Percentiles rank a stretch among this genome's conserved stretches.
phyloP scores from a whole-genome alignment of 2,113 vertebrate species.

The Halcyon senegalensis region DNA sequence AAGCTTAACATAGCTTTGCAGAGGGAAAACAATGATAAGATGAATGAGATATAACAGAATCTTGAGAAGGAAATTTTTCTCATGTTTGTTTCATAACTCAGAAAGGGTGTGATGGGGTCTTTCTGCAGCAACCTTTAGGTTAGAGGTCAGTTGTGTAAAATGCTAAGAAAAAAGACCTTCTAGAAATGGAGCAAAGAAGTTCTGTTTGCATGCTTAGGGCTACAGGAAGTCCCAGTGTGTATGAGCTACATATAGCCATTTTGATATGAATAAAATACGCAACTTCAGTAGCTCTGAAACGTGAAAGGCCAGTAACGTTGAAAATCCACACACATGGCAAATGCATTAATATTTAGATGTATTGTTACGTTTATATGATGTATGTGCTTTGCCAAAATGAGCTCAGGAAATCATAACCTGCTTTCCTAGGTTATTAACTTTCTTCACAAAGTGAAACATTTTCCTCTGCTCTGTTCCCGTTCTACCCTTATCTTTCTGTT shows the following conservation, averaged over 20 bases:
- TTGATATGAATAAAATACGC: not conserved
- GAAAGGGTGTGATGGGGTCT: not conserved
- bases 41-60: constrained; percentile 27
- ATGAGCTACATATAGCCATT: not conserved
- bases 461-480: not conserved
- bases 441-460: not conserved
- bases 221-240: not conserved
- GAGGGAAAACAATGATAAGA: constrained; percentile 23
- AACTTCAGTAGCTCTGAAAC: not conserved
- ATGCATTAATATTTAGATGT: not conserved
- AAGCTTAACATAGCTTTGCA: not conserved
- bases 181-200: not conserved
- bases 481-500: not conserved
- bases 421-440: not conserved
- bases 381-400: not conserved
- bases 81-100: constrained; percentile 10
- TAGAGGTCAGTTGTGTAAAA: constrained; percentile 16
- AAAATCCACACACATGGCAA: not conserved
- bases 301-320: not conserved
- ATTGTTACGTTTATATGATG: not conserved
- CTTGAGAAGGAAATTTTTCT: constrained; percentile 10
- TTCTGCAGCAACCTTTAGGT: not conserved
- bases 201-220: not conserved
- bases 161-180: not conserved
- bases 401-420: not conserved